These are phyloP conservation scores for Ips typographus DNA, from an alignment of 1,140 invertebrate genomes.

Conservation along the genomic window DNA sequence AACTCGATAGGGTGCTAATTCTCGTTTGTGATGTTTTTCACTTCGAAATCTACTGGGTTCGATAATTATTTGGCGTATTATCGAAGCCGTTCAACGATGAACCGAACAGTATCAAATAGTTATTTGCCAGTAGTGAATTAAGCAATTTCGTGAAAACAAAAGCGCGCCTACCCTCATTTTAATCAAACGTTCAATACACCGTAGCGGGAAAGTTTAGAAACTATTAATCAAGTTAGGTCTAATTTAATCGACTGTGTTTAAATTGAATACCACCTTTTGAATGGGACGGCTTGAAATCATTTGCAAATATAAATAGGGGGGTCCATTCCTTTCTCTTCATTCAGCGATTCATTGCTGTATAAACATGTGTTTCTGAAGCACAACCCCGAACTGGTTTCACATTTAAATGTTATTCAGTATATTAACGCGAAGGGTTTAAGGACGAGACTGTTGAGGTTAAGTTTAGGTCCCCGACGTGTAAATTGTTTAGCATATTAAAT, in stretches of 20 bases:
- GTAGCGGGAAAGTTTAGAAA: constrained; percentile 16
- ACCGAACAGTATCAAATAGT: constrained; percentile 14
- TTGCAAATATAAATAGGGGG: constrained; percentile 5
- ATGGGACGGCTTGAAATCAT: constrained; percentile 9
- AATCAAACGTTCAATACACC: constrained; percentile 10
- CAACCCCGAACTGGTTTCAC: too few species aligned
- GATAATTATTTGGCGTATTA: neutral
- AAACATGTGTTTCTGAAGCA: too few species aligned
- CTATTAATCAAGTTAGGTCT: constrained; percentile 15
- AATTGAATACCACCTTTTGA: constrained; percentile 1
- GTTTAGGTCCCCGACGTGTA: too few species aligned
- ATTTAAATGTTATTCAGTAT: too few species aligned
- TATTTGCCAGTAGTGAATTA: constrained; percentile 15
- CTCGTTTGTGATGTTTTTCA: too few species aligned
- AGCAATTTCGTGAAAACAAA: constrained; percentile 14
- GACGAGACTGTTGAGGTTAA: too few species aligned
- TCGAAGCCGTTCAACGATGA: neutral
- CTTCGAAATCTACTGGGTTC: too few species aligned
- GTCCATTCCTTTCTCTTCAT: neutral
- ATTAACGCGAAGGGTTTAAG: too few species aligned
- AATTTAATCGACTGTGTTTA: constrained; percentile 18
- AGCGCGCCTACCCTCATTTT: constrained; percentile 12
- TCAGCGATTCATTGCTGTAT: too few species aligned
- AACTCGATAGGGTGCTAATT: too few species aligned
- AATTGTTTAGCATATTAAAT: too few species aligned